These are phyloP conservation scores for Panagrolaimus sp. DNA, from an alignment of 1,140 invertebrate species.

Conservation along the genomic window DNA sequence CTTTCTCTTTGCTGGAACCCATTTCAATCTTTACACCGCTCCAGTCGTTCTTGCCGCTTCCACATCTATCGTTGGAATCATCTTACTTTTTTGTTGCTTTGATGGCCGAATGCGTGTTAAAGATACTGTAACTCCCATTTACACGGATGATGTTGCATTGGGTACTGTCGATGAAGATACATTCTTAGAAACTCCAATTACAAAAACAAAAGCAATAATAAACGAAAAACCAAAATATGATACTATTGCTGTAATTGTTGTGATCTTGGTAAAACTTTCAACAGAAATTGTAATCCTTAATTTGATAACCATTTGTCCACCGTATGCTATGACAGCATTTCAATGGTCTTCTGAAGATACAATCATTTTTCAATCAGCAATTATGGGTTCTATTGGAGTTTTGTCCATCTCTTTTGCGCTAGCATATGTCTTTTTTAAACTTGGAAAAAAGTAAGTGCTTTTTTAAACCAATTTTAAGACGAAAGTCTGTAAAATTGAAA, in stretches of 20 bases:
- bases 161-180: conserved; percentile 21
- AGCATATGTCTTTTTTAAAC: conserved; percentile 44
- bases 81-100: conserved; percentile 23
- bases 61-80: conserved; percentile 20
- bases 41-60: conserved; percentile 23
- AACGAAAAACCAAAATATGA: conserved; percentile 24
- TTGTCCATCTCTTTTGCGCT: conserved; percentile 41
- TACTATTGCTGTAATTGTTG: conserved; percentile 35
- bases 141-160: not conserved
- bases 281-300: conserved; percentile 33
- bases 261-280: conserved; percentile 32
- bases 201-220: not conserved
- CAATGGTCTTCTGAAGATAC: conserved; percentile 32
- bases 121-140: not conserved
- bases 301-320: conserved; percentile 41
- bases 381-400: conserved; percentile 36
- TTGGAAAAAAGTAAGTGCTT: conserved; percentile 28
- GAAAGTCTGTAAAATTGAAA: no score
- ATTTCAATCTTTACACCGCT: conserved; percentile 37
- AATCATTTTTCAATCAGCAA: conserved; percentile 39
- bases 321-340: conserved; percentile 46
- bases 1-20: conserved; percentile 16
- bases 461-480: no score
- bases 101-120: conserved; percentile 22
- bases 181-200: no score